Base-by-base conservation (phyloP, 2,888 invertebrate species). In the Tromatobia lineatoria region DNA sequence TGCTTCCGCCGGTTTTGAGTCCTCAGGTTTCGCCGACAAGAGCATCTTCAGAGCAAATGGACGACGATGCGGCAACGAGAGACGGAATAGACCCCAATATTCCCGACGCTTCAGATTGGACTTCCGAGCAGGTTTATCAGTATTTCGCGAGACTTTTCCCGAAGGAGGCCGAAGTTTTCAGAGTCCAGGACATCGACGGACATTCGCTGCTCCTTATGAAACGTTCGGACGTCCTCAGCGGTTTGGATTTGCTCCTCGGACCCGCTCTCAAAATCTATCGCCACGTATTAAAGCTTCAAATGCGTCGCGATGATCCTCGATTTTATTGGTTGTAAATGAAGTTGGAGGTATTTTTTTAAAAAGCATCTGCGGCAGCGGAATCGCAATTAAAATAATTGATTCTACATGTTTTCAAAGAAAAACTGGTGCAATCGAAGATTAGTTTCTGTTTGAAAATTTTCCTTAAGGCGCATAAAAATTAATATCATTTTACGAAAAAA, bases 101-200 rank as follows among this genome's bases (percentile, higher is more conserved):
- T 89, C 98, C 98, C 1, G 97, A 98, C 92, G 97, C 97, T 20
- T 95, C 96, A 0, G 95, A 96, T 89, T 99, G 99, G 99, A 96
- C 96, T 0, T 96, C 96, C 23, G 96, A 97, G 83, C 97, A 98
- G 92, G 98, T 99, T 0, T 97, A 96, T 91, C 95, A 96, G 71
- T 98, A 97, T 94, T 97, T 99, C 90, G 94, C 95, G 1, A 95
- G 96, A 87, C 96, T 96, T 91, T 98, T 98, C 87, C 96, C 97
- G 0, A 96, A 96, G 77, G 97, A 97, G 91, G 98, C 98, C 0
- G 95, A 96, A 79, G 96, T 97, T 45, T 97, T 99, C 88, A 95
- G 95, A 91, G 96, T 97, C 87, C 98, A 98, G 95, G 98, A 98
- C 92, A 98, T 99, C 85, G 99, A 99, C 94, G 99, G 99, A 0